Evolutionary conservation across 1,140 invertebrate genomes (phyloP), one percentile per base, ranked within the genome.

Genomic region (Polypedilum pembai): DNA sequence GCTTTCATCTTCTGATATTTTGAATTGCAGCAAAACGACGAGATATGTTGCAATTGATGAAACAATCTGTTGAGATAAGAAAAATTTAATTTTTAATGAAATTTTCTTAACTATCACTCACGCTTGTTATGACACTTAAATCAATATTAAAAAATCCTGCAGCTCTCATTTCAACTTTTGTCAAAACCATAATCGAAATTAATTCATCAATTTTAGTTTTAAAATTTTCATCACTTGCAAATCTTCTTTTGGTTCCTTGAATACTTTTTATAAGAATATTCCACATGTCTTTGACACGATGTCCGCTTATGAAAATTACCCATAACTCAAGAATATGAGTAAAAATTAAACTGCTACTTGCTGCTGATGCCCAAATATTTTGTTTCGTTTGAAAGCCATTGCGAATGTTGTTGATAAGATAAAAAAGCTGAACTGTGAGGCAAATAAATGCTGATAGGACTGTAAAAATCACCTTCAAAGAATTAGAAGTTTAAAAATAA

Each of bases 231-330:
- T 69, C 65, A 20, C 15, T 8, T 10, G 20, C 65, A 69, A 69
- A 69, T 69, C 65, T 69, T 21, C 65, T n/a, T 69, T 69, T 69
- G 8, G 65, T 21, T 10, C 17, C 8, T 18, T 69, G 65, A 10
- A 69, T 8, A 2, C 65, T n/a, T 8, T 69, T 69, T 18, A 69
- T 69, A 8, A 69, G 20, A 10, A 18, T 1, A 20, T 18, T 69
- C 65, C 65, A 69, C 65, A 69, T 69, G 12, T 69, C 65, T 21
- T 69, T 69, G 8, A 69, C 65, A 20, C 65, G 65, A 20, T 69
- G 17, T 18, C 65, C 65, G 10, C 65, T 69, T n/a, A 69, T 69
- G 17, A 69, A 69, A 69, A 69, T 69, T 18, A 69, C 20, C 65
- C 65, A 69, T 21, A 69, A 21, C 12, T 69, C 65, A 7, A 69